Percentiles rank a stretch among this genome's conserved stretches.
Evolutionary conservation across 2,797 vertebrate genomes (phyloP).

Genomic region (Silurus lanzhouensis): DNA sequence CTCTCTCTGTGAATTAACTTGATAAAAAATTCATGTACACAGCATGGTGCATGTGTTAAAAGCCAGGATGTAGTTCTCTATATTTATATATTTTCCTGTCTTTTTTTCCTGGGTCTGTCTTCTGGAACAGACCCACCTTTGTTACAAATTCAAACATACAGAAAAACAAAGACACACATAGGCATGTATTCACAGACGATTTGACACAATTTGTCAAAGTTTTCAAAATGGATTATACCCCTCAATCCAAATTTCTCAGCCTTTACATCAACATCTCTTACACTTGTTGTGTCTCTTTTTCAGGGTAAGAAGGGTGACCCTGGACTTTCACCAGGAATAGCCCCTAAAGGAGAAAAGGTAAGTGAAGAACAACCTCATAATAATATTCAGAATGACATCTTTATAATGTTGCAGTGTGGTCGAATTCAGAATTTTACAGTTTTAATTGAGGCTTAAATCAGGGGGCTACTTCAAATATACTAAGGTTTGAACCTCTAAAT

Average conservation of each 20-base stretch:
- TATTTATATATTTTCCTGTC: not conserved
- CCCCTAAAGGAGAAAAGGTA: conserved; percentile 90
- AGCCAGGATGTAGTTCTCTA: not conserved
- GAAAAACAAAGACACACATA: not conserved
- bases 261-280: not conserved
- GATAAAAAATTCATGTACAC: not conserved
- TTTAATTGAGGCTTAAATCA: too few relatives aligned
- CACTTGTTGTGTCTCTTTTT: conserved; percentile 24
- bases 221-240: not conserved
- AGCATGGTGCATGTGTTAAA: not conserved
- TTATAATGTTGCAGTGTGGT: too few relatives aligned
- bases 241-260: not conserved
- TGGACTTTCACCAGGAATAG: conserved; percentile 89
- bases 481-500: too few relatives aligned
- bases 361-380: conserved; percentile 33
- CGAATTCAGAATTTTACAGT: too few relatives aligned
- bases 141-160: not conserved
- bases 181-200: not conserved
- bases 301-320: conserved; percentile 96
- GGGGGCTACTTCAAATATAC: too few relatives aligned
- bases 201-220: not conserved
- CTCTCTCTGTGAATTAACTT: not conserved
- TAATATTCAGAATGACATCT: not conserved
- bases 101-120: not conserved
- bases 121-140: not conserved